Evolutionary conservation across 1,140 invertebrate species (phyloP), one percentile per base, ranked within the genome.

Genomic region (Conus betulinus): DNA sequence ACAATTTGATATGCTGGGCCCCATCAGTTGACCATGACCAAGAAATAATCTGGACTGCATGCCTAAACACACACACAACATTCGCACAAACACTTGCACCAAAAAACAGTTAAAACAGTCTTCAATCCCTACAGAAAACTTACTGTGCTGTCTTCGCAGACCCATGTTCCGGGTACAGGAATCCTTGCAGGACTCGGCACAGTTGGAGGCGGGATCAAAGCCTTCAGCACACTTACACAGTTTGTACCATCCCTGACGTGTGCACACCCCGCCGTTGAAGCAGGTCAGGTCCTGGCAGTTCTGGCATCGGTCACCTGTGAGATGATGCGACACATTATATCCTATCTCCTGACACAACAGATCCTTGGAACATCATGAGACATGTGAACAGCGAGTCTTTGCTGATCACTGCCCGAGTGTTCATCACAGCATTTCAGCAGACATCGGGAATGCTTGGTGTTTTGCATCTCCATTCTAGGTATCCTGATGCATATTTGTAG

Each of bases 231-330:
- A 91, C n/a, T 82, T 0, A 84, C 89, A 92, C 60, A 53, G 71
- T 27, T 57, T 78, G 83, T 85, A 51, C 57, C 87, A 90, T 60
- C 53, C n/a, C 53, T 87, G 63, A 11, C 63, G 71, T 74, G 55
- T 78, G 88, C 91, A 94, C 23, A 91, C 89, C 20, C 93, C 94
- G 52, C 95, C 95, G 90, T 97, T 96, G 51, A 95, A 90, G 93
- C 97, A 97, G 87, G 94, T 95, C 0, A 91, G 60, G 82, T 95
- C 94, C 3, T 94, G 93, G 93, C 97, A 97, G 7, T 96, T 96
- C 94, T 97, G 96, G 88, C 96, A 96, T 87, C 96, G 95, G 92
- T 91, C 11, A 93, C 92, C 91, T 89, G 52, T 85, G 91, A 17
- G 86, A 17, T 17, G 15, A 60, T 8, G 57, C 15, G 57, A 60